Conservation (phyloP, 2,888 invertebrate genomes). For the Xestia ashworthii region DNA sequence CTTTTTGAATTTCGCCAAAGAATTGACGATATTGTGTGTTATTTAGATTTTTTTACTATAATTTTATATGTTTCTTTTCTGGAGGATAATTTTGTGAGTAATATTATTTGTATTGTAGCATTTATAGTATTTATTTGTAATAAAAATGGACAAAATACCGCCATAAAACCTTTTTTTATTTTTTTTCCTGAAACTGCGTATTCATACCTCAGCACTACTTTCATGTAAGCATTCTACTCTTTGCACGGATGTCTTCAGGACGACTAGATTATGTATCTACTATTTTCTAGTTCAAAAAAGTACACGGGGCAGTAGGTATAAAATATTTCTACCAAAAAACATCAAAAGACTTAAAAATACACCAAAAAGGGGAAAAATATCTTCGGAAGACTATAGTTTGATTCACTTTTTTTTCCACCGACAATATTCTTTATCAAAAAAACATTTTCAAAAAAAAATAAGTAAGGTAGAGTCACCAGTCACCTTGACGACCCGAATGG, state of each 20-base stretch:
- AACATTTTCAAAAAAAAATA: too few relatives aligned
- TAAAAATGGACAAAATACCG: slow-evolving; percentile 71
- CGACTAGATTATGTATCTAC: neutral
- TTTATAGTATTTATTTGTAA: slow-evolving; percentile 84
- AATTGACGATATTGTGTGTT: slow-evolving; percentile 67
- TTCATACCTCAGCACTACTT: neutral
- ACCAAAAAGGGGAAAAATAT: too few relatives aligned
- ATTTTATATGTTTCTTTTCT: slow-evolving; percentile 69
- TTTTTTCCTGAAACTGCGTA: neutral
- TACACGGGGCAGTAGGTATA: too few relatives aligned
- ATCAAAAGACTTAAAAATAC: too few relatives aligned
- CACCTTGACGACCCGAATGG: too few relatives aligned
- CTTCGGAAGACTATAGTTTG: too few relatives aligned
- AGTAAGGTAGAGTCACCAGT: too few relatives aligned
- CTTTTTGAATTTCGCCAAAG: slow-evolving; percentile 66
- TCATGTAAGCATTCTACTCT: too few relatives aligned
- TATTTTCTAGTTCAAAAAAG: too few relatives aligned
- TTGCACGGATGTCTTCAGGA: neutral
- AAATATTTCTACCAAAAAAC: too few relatives aligned
- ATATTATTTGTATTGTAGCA: slow-evolving; percentile 79
- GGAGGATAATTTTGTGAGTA: slow-evolving; percentile 75
- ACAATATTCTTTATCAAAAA: too few relatives aligned
- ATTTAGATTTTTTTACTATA: slow-evolving; percentile 69
- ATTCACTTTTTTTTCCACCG: too few relatives aligned
- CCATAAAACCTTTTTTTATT: neutral